Conservation (phyloP, 2,113 vertebrate species). For the Athene noctua region DNA sequence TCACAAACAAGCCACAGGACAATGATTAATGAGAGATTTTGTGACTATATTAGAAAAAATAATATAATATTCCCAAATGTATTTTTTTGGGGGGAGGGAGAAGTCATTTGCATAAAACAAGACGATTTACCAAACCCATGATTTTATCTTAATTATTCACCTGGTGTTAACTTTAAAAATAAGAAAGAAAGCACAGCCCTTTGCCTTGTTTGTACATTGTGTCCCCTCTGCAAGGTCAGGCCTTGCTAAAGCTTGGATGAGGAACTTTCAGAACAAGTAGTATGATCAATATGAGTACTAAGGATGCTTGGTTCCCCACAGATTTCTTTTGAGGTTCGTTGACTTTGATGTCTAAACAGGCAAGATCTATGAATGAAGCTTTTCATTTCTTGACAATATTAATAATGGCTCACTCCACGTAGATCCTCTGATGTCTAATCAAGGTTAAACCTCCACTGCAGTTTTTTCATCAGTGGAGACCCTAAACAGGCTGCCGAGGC, state of each 20-base stretch:
- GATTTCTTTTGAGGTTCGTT: conserved; percentile 39
- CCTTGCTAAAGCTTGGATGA: neutral
- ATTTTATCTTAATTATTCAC: neutral
- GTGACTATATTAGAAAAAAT: neutral
- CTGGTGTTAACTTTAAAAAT: neutral
- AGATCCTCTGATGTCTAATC: conserved; percentile 26
- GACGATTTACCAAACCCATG: neutral
- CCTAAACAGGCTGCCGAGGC: neutral
- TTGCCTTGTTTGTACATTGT: neutral
- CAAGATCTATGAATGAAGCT: conserved; percentile 26
- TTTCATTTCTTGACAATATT: conserved; percentile 20
- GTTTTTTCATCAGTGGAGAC: neutral
- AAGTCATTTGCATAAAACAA: neutral
- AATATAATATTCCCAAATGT: neutral
- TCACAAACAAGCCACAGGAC: neutral
- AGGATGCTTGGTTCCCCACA: conserved; percentile 3
- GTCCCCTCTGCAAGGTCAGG: conserved; percentile 16
- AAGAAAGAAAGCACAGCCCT: neutral
- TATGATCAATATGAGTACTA: conserved; percentile 22
- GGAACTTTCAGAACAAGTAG: neutral
- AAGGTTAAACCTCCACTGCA: conserved; percentile 22
- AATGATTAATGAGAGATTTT: neutral
- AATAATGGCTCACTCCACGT: neutral
- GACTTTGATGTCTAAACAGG: conserved; percentile 43
- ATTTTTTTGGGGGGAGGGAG: rapidly evolving